Evolutionary conservation across 2,113 vertebrate species (phyloP).

Genomic region (Naja naja): DNA sequence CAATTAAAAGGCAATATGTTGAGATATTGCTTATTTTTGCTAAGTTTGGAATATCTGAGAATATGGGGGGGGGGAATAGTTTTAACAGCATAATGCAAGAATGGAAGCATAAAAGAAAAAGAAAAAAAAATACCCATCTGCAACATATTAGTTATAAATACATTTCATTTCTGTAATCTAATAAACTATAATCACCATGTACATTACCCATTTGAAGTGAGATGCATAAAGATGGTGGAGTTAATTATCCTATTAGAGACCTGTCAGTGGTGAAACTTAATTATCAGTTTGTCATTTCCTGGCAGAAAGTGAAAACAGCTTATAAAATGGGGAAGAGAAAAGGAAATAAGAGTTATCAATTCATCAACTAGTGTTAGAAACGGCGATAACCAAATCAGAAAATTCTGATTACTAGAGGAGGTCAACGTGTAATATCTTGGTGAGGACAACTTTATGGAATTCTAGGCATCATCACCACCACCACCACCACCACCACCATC

Average conservation of each 20-base stretch:
- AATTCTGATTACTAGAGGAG: neutral
- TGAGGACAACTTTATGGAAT: neutral
- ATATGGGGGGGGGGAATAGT: neutral
- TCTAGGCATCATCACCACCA: slow-evolving; percentile 1
- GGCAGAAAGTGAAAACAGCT: slow-evolving; percentile 41
- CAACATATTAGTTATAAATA: slow-evolving; percentile 22
- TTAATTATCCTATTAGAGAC: slow-evolving; percentile 34
- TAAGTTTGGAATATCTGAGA: slow-evolving; percentile 11
- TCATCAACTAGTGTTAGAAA: neutral
- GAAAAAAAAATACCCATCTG: neutral
- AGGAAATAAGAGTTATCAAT: slow-evolving; percentile 30
- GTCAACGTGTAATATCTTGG: neutral
- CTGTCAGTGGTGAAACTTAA: slow-evolving; percentile 41
- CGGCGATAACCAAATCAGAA: slow-evolving; percentile 16
- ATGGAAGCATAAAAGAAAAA: neutral
- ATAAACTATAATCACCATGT: neutral
- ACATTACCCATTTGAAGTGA: neutral
- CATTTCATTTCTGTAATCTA: slow-evolving; percentile 7
- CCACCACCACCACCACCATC: neutral
- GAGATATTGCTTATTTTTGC: neutral
- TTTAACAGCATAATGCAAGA: slow-evolving; percentile 20
- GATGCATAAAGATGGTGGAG: neutral
- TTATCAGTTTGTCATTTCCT: slow-evolving; percentile 50
- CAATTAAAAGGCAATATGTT: neutral
- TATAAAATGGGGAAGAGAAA: slow-evolving; percentile 27